Evolutionary conservation across 2,113 vertebrate genomes (phyloP), one percentile per base, ranked within the genome.

Genomic region (Ophthalmolycus amberensis): DNA sequence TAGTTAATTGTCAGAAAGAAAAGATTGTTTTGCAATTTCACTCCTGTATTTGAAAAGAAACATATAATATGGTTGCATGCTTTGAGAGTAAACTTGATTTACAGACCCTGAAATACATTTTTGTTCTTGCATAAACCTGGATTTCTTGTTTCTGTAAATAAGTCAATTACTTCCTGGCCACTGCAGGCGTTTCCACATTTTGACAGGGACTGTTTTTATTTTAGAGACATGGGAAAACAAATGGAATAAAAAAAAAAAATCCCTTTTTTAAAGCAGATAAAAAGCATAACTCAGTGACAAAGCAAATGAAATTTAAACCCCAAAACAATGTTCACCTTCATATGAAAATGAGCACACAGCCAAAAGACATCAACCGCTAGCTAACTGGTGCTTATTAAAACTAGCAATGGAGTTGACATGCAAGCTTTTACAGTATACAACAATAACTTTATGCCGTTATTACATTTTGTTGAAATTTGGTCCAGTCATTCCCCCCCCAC

Each of bases 201-300:
- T 59, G n/a, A 58, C 12, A 27, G 48, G 5, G 11, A 44, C 27
- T 2, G 7, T 29, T 75, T 50, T 27, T 3, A 3, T 75, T 79
- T 64, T 16, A 58, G 4, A 0, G 46, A 63, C n/a, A 83, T 11
- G 37, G 29, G 50, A 58, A 50, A 50, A 64, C 37, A 79, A 77
- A 58, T 18, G 5, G 3, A 40, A 12, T 6, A 34, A 34, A 34
- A 46, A 10, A 48, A 32, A 42, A 46, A 69, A 1, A 34, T 80
- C 82, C 79, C 82, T 79, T 82, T 27, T 63, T 52, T 59, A 62
- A 79, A 82, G 29, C 52, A 80, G 37, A 85, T 37, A 48, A 56
- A 59, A 73, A 27, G 2, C 25, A 40, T 9, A 44, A 75, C 54
- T 62, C 16, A 46, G 3, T n/a, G 42, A 72, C 12, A 7, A 50